These are phyloP conservation scores for Patiria pectinifera DNA, from an alignment of 53 echinoderm and acorn worm genomes.

Conservation along the genomic window DNA sequence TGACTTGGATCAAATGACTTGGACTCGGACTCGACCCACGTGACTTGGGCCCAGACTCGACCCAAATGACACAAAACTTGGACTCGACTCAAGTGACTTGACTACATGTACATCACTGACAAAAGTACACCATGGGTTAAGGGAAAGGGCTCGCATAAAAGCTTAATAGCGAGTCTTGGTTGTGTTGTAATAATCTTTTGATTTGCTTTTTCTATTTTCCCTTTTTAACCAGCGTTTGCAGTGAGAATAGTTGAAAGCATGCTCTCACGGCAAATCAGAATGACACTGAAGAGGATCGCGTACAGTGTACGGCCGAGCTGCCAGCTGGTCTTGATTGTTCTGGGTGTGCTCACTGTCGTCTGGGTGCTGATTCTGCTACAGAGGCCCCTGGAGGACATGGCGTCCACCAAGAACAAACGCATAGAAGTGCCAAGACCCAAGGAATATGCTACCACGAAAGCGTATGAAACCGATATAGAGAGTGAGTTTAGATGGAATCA, in stretches of 20 bases:
- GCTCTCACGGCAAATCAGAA: neutral
- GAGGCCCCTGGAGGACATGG: conserved; percentile 64
- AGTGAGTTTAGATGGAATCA: conserved; percentile 37
- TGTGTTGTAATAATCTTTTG: no score
- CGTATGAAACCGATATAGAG: conserved; percentile 79
- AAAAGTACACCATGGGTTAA: no score
- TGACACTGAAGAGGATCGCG: neutral
- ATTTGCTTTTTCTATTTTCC: no score
- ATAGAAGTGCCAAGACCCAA: conserved; percentile 6
- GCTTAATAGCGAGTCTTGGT: no score
- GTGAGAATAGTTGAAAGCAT: neutral
- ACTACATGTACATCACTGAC: no score
- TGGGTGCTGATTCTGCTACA: conserved; percentile 71
- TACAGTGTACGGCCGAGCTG: conserved; percentile 6
- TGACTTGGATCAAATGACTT: no score
- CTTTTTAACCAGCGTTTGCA: no score
- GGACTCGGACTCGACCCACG: no score
- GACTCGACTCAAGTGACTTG: no score
- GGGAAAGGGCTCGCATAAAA: no score
- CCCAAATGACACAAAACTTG: no score
- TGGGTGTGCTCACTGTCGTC: conserved; percentile 74
- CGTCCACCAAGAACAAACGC: conserved; percentile 23
- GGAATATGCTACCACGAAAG: conserved; percentile 57
- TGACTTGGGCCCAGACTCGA: no score
- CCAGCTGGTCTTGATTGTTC: conserved; percentile 73